Conservation (phyloP, 2,113 vertebrate genomes). For the Siniperca chuatsi region DNA sequence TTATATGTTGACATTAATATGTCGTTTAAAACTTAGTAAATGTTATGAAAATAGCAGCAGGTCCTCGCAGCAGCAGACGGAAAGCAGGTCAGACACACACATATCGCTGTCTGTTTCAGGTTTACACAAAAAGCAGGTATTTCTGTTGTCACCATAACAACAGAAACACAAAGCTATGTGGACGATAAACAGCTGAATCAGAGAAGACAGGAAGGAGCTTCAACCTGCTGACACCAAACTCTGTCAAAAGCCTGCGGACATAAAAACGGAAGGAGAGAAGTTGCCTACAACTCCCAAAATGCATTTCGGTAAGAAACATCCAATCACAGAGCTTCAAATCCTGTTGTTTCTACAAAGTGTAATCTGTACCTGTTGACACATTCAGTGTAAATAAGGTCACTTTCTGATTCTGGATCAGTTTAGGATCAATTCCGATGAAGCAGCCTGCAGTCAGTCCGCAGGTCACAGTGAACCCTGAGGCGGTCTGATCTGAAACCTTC, state of each 20-base stretch:
- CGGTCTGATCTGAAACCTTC: not conserved
- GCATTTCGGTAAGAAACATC: not conserved
- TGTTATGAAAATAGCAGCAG: not conserved
- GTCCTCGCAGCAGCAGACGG: not conserved
- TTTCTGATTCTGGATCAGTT: not conserved
- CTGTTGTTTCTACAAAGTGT: not conserved
- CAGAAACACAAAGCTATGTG: not conserved
- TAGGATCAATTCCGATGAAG: not conserved
- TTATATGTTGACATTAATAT: not conserved
- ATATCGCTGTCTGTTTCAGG: not conserved
- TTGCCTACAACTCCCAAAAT: not conserved
- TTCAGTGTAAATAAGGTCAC: too few relatives aligned
- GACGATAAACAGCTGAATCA: not conserved
- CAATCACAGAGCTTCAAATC: not conserved
- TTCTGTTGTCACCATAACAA: not conserved
- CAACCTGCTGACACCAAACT: not conserved
- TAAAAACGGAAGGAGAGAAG: too few relatives aligned
- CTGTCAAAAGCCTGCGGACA: too few relatives aligned
- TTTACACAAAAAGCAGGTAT: not conserved
- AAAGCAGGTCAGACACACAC: slow-evolving; percentile 13
- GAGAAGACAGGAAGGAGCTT: not conserved
- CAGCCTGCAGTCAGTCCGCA: not conserved
- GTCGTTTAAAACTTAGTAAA: not conserved
- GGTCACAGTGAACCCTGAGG: not conserved
- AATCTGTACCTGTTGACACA: not conserved